These are phyloP conservation scores for Crotalus viridis DNA, from an alignment of 2,113 vertebrate species.

Conservation along the genomic window DNA sequence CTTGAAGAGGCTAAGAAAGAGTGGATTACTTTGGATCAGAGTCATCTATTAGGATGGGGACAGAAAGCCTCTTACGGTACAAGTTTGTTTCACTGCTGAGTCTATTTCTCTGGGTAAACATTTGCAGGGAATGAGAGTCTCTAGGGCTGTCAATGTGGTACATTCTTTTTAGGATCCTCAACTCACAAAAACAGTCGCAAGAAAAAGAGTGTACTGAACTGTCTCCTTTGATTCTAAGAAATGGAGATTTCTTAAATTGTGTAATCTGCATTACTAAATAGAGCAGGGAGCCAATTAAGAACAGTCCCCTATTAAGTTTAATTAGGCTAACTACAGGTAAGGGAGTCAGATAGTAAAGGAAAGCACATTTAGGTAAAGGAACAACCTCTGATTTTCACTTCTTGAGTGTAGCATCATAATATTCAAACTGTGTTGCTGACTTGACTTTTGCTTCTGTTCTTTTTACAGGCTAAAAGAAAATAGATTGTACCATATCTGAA, in stretches of 20 bases:
- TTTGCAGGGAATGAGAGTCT: slow-evolving; percentile 19
- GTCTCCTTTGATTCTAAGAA: slow-evolving; percentile 44
- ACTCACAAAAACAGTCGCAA: slow-evolving; percentile 10
- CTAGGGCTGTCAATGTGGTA: slow-evolving; percentile 12
- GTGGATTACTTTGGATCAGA: slow-evolving; percentile 13
- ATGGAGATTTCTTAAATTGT: slow-evolving; percentile 64
- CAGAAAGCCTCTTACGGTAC: background rate
- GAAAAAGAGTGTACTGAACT: slow-evolving; percentile 27
- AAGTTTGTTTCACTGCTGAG: slow-evolving; percentile 10
- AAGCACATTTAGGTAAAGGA: slow-evolving; percentile 54
- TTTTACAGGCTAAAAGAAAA: slow-evolving; percentile 45
- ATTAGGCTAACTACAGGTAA: slow-evolving; percentile 83
- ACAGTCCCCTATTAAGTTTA: slow-evolving; percentile 74
- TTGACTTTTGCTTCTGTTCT: slow-evolving; percentile 57
- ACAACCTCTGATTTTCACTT: slow-evolving; percentile 50
- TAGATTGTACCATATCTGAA: background rate
- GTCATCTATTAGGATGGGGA: background rate
- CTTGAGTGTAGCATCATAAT: slow-evolving; percentile 56
- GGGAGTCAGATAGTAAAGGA: slow-evolving; percentile 69
- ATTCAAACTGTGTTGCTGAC: slow-evolving; percentile 51
- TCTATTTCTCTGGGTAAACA: slow-evolving; percentile 22
- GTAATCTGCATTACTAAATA: slow-evolving; percentile 79
- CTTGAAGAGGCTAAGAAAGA: slow-evolving; percentile 12
- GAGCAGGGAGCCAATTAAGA: slow-evolving; percentile 73
- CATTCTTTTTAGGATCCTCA: slow-evolving; percentile 14